A percentile compares a stretch with the other conserved stretches of the same genome.
Conservation (phyloP, 2,797 vertebrate species). For the Eulemur mongoz region DNA sequence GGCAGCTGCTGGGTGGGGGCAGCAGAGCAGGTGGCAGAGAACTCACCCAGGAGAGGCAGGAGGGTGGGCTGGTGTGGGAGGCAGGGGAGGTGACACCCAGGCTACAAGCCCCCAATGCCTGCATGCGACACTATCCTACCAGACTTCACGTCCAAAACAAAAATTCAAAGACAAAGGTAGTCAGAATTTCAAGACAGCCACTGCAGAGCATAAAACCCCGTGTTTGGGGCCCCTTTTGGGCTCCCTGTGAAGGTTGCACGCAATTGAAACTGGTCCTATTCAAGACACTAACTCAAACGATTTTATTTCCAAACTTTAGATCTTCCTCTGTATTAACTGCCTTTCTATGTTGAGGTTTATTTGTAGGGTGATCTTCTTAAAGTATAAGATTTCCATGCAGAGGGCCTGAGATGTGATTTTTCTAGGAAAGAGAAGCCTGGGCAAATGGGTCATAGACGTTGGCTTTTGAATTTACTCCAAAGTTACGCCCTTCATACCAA, state of each 20-base stretch:
- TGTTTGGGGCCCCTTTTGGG: not conserved
- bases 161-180: not conserved
- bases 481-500: not conserved
- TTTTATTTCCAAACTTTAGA: not conserved
- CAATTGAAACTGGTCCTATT: not conserved
- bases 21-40: not conserved
- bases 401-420: not conserved
- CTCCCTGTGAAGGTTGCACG: not conserved
- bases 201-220: not conserved
- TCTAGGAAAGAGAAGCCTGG: not conserved
- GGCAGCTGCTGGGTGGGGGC: fast-evolving
- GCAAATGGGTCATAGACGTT: not conserved
- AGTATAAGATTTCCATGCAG: not conserved
- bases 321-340: not conserved
- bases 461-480: not conserved
- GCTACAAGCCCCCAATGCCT: too few species aligned
- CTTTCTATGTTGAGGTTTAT: not conserved
- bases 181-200: not conserved
- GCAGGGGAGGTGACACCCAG: not conserved
- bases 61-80: fast-evolving
- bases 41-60: fast-evolving
- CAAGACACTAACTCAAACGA: not conserved
- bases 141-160: not conserved
- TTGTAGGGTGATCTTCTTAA: not conserved
- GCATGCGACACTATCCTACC: not conserved